Percentiles rank a stretch among this genome's conserved stretches.
These are phyloP conservation scores for Heliconius cydno DNA, from an alignment of 2,888 invertebrate genomes.

Conservation along the genomic window DNA sequence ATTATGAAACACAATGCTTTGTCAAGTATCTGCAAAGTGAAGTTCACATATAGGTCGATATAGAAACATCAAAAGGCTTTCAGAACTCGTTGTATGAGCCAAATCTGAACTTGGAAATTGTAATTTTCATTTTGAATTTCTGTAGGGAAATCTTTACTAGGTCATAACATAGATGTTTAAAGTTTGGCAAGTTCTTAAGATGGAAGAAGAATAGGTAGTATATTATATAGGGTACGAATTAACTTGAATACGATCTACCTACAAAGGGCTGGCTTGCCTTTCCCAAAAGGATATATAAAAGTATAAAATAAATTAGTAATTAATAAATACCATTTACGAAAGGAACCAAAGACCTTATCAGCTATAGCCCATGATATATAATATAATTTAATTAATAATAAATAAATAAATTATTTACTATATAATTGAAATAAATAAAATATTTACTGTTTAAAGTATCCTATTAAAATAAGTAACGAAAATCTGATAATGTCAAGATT, in stretches of 20 bases:
- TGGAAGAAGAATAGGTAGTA: not conserved
- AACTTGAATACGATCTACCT: not conserved
- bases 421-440: too few species aligned
- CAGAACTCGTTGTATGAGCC: not conserved
- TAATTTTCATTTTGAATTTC: slow-evolving; percentile 6
- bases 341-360: not conserved
- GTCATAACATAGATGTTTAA: not conserved
- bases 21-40: slow-evolving; percentile 18
- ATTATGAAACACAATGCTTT: slow-evolving; percentile 24
- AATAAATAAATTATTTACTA: too few species aligned
- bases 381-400: not conserved
- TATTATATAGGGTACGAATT: not conserved
- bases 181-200: not conserved
- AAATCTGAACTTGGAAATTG: slow-evolving; percentile 8
- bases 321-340: too few species aligned
- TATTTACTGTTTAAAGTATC: not conserved
- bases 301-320: too few species aligned
- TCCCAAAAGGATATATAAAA: not conserved
- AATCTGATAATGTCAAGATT: too few species aligned
- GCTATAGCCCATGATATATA: not conserved
- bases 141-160: not conserved
- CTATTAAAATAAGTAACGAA: not conserved
- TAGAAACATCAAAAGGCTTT: slow-evolving; percentile 24
- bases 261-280: not conserved
- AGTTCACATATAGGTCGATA: slow-evolving; percentile 19